Conservation (phyloP, 2,888 invertebrate genomes). For the Seira ritae region DNA sequence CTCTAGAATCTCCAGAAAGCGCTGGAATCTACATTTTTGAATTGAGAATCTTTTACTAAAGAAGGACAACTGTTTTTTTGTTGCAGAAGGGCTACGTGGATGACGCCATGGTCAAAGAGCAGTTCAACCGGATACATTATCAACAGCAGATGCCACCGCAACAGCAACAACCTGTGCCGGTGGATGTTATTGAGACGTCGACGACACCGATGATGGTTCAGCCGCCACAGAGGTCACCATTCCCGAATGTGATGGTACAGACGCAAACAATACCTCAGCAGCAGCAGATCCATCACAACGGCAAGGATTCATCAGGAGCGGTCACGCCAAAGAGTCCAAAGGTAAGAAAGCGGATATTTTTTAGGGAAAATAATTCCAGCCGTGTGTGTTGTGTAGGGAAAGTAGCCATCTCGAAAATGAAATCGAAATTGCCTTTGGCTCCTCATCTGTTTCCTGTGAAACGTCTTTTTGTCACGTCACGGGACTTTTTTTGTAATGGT, state of each 20-base stretch:
- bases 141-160: slow-evolving; percentile 38
- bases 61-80: slow-evolving; percentile 9
- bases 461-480: neutral
- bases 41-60: no score
- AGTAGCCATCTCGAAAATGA: no score
- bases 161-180: slow-evolving; percentile 50
- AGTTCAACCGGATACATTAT: slow-evolving; percentile 54
- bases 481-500: no score
- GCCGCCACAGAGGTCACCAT: slow-evolving; percentile 69
- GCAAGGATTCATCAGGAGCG: slow-evolving; percentile 61
- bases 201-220: slow-evolving; percentile 51
- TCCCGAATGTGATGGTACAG: slow-evolving; percentile 68
- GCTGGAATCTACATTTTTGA: no score
- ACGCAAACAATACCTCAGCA: slow-evolving; percentile 44
- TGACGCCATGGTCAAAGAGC: slow-evolving; percentile 65
- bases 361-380: no score
- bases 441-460: slow-evolving; percentile 4
- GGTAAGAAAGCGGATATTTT: slow-evolving; percentile 66
- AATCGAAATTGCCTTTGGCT: no score
- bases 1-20: no score
- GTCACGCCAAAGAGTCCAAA: slow-evolving; percentile 71
- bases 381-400: no score
- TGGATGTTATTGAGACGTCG: slow-evolving; percentile 66
- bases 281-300: slow-evolving; percentile 68
- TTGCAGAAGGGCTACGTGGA: slow-evolving; percentile 72